Conservation (phyloP, 1,140 invertebrate species). For the Gonatopus flavifemur region DNA sequence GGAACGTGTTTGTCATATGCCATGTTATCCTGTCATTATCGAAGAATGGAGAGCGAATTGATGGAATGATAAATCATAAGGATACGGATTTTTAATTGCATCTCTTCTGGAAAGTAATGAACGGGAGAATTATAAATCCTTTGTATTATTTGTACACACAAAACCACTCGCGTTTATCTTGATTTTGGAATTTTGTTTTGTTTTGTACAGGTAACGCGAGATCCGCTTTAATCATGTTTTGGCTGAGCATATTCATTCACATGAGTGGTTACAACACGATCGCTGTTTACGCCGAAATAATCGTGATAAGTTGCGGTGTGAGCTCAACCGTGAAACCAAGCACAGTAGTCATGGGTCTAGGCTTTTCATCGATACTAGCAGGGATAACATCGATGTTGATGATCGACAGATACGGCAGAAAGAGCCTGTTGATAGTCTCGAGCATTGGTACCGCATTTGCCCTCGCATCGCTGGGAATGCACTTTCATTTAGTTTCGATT, state of each 20-base stretch:
- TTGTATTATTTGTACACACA: no score
- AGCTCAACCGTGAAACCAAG: constrained; percentile 40
- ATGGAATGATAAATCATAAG: no score
- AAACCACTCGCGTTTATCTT: no score
- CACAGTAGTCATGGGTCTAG: constrained; percentile 40
- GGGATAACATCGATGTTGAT: constrained; percentile 37
- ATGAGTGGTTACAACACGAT: constrained; percentile 42
- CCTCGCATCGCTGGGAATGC: constrained; percentile 51
- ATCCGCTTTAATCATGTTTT: constrained; percentile 32
- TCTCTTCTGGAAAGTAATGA: no score
- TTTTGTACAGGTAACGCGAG: constrained; percentile 35
- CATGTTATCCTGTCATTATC: no score
- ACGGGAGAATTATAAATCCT: no score
- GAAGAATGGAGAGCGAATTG: no score
- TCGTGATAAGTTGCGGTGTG: constrained; percentile 37
- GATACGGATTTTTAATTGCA: no score
- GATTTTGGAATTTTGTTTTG: background rate
- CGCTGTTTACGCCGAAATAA: constrained; percentile 49
- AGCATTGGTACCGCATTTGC: constrained; percentile 36
- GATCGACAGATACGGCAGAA: constrained; percentile 48
- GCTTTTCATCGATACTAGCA: constrained; percentile 39
- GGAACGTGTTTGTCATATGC: no score
- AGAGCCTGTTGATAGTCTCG: constrained; percentile 39
- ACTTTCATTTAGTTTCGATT: constrained; percentile 47
- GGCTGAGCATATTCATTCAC: constrained; percentile 42